A percentile compares a stretch with the other conserved stretches of the same genome.
Conservation (phyloP, 2,113 vertebrate species). For the Apodemus speciosus region DNA sequence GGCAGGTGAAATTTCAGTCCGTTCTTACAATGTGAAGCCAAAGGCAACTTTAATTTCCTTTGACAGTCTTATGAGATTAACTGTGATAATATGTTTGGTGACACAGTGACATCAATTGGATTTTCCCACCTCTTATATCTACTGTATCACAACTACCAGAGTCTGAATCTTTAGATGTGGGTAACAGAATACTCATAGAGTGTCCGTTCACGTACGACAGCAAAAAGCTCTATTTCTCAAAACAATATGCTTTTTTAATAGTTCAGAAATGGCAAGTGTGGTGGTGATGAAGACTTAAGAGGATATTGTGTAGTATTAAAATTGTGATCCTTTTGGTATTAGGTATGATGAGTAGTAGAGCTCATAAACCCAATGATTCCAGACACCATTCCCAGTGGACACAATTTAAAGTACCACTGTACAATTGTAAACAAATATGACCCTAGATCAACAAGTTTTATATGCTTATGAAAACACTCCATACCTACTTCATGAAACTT, state of each 20-base stretch:
- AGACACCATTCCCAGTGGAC: not conserved
- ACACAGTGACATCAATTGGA: constrained; percentile 67
- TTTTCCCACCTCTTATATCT: constrained; percentile 65
- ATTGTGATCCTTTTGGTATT: not conserved
- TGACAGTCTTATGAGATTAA: constrained; percentile 77
- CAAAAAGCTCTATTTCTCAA: not conserved
- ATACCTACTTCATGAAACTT: not conserved
- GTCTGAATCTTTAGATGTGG: constrained; percentile 15
- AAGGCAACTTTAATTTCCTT: constrained; percentile 83
- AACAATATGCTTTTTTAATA: constrained; percentile 27
- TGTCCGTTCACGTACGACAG: not conserved
- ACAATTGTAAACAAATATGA: not conserved
- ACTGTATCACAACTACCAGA: constrained; percentile 37
- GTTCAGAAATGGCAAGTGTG: not conserved
- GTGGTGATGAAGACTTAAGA: not conserved
- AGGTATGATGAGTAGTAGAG: not conserved
- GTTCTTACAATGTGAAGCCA: constrained; percentile 77
- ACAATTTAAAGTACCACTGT: not conserved
- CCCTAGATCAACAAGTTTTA: not conserved
- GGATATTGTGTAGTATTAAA: not conserved
- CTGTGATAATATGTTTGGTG: constrained; percentile 77
- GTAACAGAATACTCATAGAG: not conserved
- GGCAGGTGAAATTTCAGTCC: constrained; percentile 80
- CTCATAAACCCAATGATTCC: not conserved
- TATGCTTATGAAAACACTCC: not conserved